Base-by-base conservation (phyloP, 1,140 invertebrate species). In the Leptinotarsa defecta region DNA sequence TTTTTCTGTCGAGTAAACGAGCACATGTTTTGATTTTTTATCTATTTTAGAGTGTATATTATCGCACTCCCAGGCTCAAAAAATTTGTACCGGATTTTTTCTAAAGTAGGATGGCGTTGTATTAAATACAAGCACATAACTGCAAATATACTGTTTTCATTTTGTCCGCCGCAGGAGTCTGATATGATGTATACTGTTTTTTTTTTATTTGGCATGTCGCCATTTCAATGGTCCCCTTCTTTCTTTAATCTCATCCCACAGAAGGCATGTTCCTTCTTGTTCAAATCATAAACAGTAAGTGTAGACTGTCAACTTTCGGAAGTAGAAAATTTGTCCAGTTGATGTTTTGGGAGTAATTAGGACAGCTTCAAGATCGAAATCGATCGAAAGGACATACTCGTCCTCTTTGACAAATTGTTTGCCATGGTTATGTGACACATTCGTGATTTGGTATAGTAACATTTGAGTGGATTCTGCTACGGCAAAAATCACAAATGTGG, bases 111-210 rank as follows among this genome's bases (percentile, higher is more conserved):
- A 27, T 27, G 24, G 4, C 4, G 61, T 76, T 74, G 5, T 48
- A 63, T 4, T 84, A 76, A 24, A 71, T 71, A 2, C 48, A 57
- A 52, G 22, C 69, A 71, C 6, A 61, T 71, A 19, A 3, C 43
- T 4, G 19, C 13, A 22, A 17, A 15, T 48, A 68, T 48, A 11
- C 13, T 27, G 67, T 86, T 86, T 78, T 86, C 84, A 68, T 86
- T 83, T 81, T 86, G 85, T 0, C 85, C 84, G 8, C 74, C 22
- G 75, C 85, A 86, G 75, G 86, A 86, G 67, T 86, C 84, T 2
- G 84, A 84, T 75, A 86, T 78, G 24, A 77, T 81, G 57, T 75
- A 76, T 74, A 75, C 69, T 74, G 63, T 70, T 64, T 73, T 80
- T 73, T 80, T 22, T 49, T 68, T 77, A 68, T 74, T 49, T 22